phyloP scores from a whole-genome alignment of 23 tunicate species.

The Corella eumyota region DNA sequence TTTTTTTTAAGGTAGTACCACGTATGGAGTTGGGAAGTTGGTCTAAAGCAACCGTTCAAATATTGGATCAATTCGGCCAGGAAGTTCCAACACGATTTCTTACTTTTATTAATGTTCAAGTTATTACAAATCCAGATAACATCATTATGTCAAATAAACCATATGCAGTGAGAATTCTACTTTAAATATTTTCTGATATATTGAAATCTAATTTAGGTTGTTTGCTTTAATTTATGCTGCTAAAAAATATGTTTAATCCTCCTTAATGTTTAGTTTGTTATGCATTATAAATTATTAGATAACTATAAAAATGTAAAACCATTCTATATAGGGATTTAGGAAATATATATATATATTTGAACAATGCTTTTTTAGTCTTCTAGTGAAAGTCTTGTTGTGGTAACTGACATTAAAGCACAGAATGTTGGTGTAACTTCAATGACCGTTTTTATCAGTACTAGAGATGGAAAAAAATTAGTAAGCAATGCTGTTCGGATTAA shows the following conservation, averaged over 20 bases:
- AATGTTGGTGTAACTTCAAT: slow-evolving; percentile 39
- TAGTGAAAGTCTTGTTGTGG: background rate
- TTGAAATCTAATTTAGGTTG: background rate
- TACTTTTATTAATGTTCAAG: slow-evolving; percentile 2
- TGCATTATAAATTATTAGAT: too few species aligned
- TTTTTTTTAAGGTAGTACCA: slow-evolving; percentile 14
- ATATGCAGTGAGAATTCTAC: slow-evolving; percentile 14
- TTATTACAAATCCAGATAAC: slow-evolving; percentile 13
- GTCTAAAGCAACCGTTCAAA: slow-evolving; percentile 3
- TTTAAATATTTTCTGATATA: background rate
- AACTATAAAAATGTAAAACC: too few species aligned
- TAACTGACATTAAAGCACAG: slow-evolving; percentile 18
- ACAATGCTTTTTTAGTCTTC: too few species aligned
- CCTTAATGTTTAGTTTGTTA: too few species aligned
- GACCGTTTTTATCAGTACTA: slow-evolving; percentile 5
- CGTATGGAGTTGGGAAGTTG: slow-evolving; percentile 16
- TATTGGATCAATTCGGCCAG: slow-evolving; percentile 19
- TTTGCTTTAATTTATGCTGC: background rate
- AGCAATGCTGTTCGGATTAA: slow-evolving; percentile 32
- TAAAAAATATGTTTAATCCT: too few species aligned
- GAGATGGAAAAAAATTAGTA: slow-evolving; percentile 12
- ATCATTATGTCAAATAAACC: slow-evolving; percentile 4
- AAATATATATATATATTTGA: too few species aligned
- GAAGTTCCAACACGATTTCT: slow-evolving; percentile 22
- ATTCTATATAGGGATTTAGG: too few species aligned